Evolutionary conservation across 2,888 invertebrate species (phyloP).

Genomic region (Dusona sp.): DNA sequence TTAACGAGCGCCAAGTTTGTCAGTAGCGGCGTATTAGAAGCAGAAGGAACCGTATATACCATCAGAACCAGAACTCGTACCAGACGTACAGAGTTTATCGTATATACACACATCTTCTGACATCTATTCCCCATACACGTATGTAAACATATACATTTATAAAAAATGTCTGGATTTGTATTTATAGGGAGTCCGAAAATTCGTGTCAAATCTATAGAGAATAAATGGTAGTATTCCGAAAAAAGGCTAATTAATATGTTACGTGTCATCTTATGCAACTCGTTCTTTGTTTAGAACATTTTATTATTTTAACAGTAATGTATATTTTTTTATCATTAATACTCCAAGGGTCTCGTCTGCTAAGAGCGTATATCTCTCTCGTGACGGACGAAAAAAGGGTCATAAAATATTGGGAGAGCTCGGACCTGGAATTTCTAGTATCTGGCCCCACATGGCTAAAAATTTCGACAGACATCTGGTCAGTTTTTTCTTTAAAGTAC

Average conservation of each 20-base stretch:
- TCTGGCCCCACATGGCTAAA: too few species aligned
- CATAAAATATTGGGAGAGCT: too few species aligned
- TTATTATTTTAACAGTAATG: too few species aligned
- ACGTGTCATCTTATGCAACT: too few species aligned
- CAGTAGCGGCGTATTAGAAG: conserved; percentile 53
- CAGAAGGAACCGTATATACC: conserved; percentile 31
- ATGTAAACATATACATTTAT: conserved; percentile 16
- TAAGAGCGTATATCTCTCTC: too few species aligned
- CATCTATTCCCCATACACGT: conserved; percentile 7
- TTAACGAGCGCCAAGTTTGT: conserved; percentile 76
- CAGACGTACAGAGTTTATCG: conserved; percentile 39
- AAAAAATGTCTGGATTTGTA: neutral
- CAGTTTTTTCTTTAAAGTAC: too few species aligned
- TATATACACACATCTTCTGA: conserved; percentile 12
- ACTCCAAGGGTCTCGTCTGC: too few species aligned
- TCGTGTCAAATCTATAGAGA: neutral
- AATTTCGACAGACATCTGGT: too few species aligned
- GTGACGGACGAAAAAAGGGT: too few species aligned
- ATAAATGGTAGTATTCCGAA: neutral
- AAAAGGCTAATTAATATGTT: neutral
- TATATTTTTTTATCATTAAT: too few species aligned
- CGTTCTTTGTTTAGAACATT: too few species aligned
- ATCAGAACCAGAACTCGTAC: conserved; percentile 37
- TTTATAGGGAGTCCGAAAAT: neutral
- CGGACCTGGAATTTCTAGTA: too few species aligned